Conservation (phyloP, 1,140 invertebrate species). For the Brachionus rubens region DNA sequence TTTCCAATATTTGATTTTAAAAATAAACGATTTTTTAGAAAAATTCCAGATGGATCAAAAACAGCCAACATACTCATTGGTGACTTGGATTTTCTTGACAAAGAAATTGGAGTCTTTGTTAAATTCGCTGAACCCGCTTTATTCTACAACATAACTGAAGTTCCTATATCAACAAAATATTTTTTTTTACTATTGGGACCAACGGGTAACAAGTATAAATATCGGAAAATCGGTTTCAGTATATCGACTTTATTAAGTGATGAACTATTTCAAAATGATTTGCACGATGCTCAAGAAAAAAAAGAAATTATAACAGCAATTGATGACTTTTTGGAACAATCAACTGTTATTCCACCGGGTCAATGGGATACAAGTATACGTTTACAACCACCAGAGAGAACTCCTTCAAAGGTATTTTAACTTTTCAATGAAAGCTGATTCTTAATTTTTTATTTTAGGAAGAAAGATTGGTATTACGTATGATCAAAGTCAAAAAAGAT, state of each 20-base stretch:
- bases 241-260: conserved; percentile 95
- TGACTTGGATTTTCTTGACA: conserved; percentile 90
- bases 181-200: conserved; percentile 90
- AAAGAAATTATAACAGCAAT: conserved; percentile 68
- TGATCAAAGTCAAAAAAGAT: conserved; percentile 50
- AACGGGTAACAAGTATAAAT: conserved; percentile 72
- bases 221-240: conserved; percentile 89
- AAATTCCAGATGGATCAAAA: conserved; percentile 94
- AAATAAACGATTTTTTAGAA: conserved; percentile 85
- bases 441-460: conserved; percentile 49
- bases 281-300: conserved; percentile 76
- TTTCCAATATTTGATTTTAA: conserved; percentile 36
- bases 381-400: conserved; percentile 91
- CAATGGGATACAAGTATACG: conserved; percentile 94
- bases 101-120: conserved; percentile 80
- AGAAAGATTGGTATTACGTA: conserved; percentile 49
- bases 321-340: conserved; percentile 89
- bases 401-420: conserved; percentile 68
- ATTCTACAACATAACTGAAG: conserved; percentile 57
- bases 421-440: background rate
- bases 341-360: conserved; percentile 88
- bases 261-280: conserved; percentile 81
- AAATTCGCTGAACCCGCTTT: conserved; percentile 75
- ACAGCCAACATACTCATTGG: conserved; percentile 95
- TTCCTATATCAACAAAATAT: conserved; percentile 91